Conservation (phyloP, 1,140 invertebrate species). For the Apocrypta bakeri region DNA sequence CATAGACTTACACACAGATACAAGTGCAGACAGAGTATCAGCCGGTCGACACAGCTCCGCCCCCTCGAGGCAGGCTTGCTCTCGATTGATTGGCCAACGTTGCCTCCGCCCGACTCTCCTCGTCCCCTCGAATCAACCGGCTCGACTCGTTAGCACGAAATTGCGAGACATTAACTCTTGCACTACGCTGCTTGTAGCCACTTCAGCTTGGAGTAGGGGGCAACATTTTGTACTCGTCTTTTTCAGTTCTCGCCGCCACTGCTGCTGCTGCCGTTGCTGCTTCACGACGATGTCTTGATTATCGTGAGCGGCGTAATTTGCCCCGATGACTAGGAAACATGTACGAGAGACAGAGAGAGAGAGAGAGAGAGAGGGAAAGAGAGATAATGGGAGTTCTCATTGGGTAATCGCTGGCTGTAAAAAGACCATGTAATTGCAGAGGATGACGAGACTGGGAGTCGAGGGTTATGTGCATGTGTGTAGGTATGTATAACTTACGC, state of each 20-base stretch:
- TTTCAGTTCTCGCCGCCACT: not conserved
- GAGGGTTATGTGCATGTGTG: not conserved
- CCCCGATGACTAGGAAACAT: conserved; percentile 19
- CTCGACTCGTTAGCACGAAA: conserved; percentile 47
- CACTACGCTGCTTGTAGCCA: not conserved
- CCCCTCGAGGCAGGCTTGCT: conserved; percentile 54
- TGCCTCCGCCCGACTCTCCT: conserved; percentile 39
- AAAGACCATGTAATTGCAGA: conserved; percentile 22
- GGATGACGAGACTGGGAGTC: not conserved
- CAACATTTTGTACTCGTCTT: not conserved
- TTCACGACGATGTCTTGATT: conserved; percentile 41
- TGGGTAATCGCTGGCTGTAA: conserved; percentile 29
- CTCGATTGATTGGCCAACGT: conserved; percentile 58
- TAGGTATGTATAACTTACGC: not conserved
- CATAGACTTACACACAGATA: not conserved
- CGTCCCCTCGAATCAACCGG: conserved; percentile 32
- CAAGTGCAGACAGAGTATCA: not conserved
- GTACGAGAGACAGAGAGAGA: not conserved
- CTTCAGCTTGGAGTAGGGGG: not conserved
- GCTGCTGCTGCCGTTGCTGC: not conserved
- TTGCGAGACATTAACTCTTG: conserved; percentile 49
- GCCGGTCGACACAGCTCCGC: not conserved
- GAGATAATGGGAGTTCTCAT: conserved; percentile 29
- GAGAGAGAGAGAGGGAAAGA: not conserved
- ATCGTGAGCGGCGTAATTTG: conserved; percentile 31